phyloP scores from a whole-genome alignment of 2,888 invertebrate species.

The Esperia sulphurella region DNA sequence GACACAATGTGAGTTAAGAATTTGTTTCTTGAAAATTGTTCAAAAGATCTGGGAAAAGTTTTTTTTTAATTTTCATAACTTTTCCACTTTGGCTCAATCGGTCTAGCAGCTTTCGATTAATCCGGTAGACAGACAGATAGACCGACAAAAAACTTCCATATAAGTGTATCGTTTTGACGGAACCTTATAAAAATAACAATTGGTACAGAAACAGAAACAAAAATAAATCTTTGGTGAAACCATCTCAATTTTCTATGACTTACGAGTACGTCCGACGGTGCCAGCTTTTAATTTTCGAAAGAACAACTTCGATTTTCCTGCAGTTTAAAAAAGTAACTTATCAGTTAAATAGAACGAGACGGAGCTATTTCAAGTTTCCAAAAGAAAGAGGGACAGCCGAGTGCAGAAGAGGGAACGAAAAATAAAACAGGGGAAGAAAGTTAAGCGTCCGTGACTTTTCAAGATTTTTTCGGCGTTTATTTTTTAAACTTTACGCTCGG shows the following conservation, averaged over 20 bases:
- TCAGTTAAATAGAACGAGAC: conserved; percentile 65
- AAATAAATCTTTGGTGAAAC: conserved; percentile 51
- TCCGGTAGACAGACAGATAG: too few relatives aligned
- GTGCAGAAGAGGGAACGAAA: conserved; percentile 68
- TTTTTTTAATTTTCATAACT: too few relatives aligned
- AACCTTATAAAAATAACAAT: too few relatives aligned
- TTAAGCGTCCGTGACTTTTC: conserved; percentile 80
- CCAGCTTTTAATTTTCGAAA: conserved; percentile 72
- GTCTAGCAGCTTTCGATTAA: too few relatives aligned
- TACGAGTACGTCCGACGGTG: conserved; percentile 70
- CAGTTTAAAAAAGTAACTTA: conserved; percentile 77
- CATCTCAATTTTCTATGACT: conserved; percentile 68
- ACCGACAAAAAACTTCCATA: too few relatives aligned
- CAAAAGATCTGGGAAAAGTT: too few relatives aligned
- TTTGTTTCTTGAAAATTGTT: too few relatives aligned
- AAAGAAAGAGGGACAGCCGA: conserved; percentile 41
- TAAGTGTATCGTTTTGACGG: too few relatives aligned
- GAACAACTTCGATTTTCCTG: conserved; percentile 74
- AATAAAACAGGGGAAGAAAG: conserved; percentile 79
- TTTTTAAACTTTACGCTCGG: conserved; percentile 71
- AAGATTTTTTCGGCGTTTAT: conserved; percentile 76
- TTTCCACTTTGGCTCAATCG: too few relatives aligned
- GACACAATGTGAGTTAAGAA: too few relatives aligned
- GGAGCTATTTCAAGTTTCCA: conserved; percentile 33
- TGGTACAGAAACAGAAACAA: conserved; percentile 12